Base-by-base conservation (phyloP, 1,140 invertebrate species). In the Lucilia sericata region DNA sequence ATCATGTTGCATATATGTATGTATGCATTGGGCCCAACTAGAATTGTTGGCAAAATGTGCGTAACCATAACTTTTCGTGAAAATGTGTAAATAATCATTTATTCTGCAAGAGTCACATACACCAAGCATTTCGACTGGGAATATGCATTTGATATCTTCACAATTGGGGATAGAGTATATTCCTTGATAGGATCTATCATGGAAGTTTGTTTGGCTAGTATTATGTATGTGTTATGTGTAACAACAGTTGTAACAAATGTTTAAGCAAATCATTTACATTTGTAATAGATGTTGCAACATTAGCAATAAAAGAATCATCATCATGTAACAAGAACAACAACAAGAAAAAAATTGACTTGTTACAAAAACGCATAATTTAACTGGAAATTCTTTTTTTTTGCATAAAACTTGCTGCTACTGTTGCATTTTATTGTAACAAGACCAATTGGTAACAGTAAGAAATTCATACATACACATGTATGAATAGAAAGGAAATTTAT, bases 401-500 rank as follows among this genome's bases (percentile, higher is more conserved):
- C 4, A 75, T 25, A 10, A 25, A 75, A 74, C 19, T 14, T 34
- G 5, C 74, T 75, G 13, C 74, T 75, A 76, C 74, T 42, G 2
- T 42, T 76, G 74, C 25, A 14, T 34, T 34, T 25, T 75, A 75
- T n/a, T 30, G 25, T 30, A 74, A 74, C 70, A 74, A 74, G 19
- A 25, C 9, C 12, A 42, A 76, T 7, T 34, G n/a, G 55, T 30
- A 30, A 30, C 25, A 30, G 25, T 30, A 30, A 30, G 25, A 30
- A 30, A 30, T 30, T 30, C 25, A 30, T 30, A 30, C 25, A 30
- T 30, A 30, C 25, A 30, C 25, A 30, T 30, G 25, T 30, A 30
- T 3, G 25, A 30, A 30, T 30, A 30, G 30, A 86, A 88, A 89
- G 88, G 89, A 90, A 90, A 90, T 90, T 88, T 87, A 89, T 88